These are phyloP conservation scores for Parazoanthus darwini DNA, from an alignment of 92 coral and sea anemone species.

Conservation along the genomic window DNA sequence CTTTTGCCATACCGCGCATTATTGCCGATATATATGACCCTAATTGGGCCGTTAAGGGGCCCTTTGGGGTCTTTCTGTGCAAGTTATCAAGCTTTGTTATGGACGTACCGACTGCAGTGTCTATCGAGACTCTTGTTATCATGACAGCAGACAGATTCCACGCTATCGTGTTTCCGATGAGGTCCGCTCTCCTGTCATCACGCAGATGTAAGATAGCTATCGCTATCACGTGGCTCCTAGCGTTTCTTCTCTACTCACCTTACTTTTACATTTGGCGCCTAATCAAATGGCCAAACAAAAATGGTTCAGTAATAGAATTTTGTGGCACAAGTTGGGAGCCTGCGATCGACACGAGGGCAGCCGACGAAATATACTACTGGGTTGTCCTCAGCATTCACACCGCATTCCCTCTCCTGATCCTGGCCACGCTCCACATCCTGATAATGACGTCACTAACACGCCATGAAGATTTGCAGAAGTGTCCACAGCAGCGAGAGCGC, in stretches of 20 bases:
- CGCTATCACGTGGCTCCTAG: neutral
- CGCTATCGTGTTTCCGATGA: conserved; percentile 31
- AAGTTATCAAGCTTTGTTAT: conserved; percentile 15
- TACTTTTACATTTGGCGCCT: neutral
- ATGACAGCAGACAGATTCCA: conserved; percentile 28
- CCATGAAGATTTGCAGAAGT: neutral
- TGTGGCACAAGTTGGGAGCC: conserved; percentile 1
- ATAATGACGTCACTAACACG: neutral
- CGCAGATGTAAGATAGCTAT: conserved; percentile 14
- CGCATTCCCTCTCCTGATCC: neutral
- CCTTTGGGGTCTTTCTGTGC: conserved; percentile 28
- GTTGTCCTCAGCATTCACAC: neutral
- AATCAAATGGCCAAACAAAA: neutral
- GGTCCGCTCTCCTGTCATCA: neutral
- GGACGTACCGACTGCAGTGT: conserved; percentile 7
- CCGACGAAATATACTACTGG: neutral
- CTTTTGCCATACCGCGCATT: conserved; percentile 14
- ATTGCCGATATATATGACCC: conserved; percentile 5
- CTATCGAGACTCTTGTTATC: conserved; percentile 16
- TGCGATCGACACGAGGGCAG: neutral
- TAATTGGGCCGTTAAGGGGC: conserved; percentile 25
- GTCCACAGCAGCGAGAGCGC: neutral
- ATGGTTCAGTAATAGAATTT: neutral
- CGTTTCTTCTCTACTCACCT: conserved; percentile 7
- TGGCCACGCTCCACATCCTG: neutral